Evolutionary conservation across 1,140 invertebrate species (phyloP).

Genomic region (Temnothorax longispinosus): DNA sequence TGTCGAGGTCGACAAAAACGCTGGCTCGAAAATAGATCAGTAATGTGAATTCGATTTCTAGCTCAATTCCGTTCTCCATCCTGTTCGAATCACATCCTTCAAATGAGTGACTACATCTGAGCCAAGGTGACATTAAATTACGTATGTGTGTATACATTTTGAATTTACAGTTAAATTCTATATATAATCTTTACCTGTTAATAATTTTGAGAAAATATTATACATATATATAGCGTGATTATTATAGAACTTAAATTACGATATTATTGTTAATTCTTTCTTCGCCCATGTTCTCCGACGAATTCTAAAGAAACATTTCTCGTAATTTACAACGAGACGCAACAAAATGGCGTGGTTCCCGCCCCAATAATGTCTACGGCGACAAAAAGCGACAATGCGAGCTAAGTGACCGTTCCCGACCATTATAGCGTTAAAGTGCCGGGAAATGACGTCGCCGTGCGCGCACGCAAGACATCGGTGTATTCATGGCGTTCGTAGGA

Average conservation of each 20-base stretch:
- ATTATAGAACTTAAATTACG: not conserved
- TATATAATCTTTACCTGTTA: not conserved
- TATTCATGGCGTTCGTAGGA: conserved; percentile 42
- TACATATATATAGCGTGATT: not conserved
- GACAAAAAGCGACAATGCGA: conserved; percentile 39
- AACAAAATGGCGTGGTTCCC: conserved; percentile 27
- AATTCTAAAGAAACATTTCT: conserved; percentile 6
- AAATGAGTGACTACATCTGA: not conserved
- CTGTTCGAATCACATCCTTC: not conserved
- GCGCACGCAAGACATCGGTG: conserved; percentile 26
- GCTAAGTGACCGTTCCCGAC: conserved; percentile 48
- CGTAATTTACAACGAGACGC: conserved; percentile 19
- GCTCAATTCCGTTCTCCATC: not conserved
- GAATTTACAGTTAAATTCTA: not conserved
- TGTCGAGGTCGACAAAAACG: not conserved
- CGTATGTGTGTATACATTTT: not conserved
- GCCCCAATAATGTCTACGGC: conserved; percentile 37
- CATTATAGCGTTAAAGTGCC: conserved; percentile 50
- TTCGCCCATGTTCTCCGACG: not conserved
- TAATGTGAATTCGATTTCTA: conserved; percentile 21
- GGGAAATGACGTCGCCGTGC: conserved; percentile 35
- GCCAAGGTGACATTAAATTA: not conserved
- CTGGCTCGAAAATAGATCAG: conserved; percentile 20
- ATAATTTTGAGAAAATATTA: not conserved
- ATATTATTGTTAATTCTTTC: not conserved